A percentile compares a stretch with the other conserved stretches of the same genome.
These are phyloP conservation scores for Cataglyphis cursor DNA, from an alignment of 2,888 invertebrate species.

Conservation along the genomic window DNA sequence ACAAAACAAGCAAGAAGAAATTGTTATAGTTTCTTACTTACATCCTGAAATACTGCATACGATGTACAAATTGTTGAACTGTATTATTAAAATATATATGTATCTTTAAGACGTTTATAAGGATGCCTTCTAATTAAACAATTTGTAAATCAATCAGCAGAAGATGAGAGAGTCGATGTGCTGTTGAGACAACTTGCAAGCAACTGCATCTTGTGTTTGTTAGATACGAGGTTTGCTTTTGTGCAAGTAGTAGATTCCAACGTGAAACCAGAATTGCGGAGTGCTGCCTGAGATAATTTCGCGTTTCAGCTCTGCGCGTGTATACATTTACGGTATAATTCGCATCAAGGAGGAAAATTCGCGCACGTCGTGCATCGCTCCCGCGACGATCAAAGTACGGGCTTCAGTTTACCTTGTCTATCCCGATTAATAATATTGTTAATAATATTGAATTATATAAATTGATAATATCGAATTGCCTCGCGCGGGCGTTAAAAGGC, in stretches of 20 bases:
- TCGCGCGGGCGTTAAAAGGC: constrained; percentile 2
- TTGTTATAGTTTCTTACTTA: background rate
- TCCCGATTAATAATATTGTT: constrained; percentile 24
- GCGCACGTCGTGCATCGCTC: constrained; percentile 49
- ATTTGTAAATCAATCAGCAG: constrained; percentile 35
- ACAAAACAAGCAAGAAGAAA: background rate
- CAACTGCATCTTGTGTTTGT: constrained; percentile 27
- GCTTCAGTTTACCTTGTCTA: constrained; percentile 41
- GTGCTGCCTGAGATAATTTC: constrained; percentile 54
- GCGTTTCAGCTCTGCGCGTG: constrained; percentile 28
- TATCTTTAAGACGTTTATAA: background rate
- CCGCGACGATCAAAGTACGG: constrained; percentile 62
- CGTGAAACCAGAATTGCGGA: constrained; percentile 66
- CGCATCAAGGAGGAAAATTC: constrained; percentile 60
- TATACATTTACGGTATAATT: constrained; percentile 50
- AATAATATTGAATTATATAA: background rate
- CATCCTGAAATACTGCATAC: background rate
- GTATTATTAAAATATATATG: constrained; percentile 20
- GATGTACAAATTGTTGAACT: background rate
- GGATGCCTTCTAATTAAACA: constrained; percentile 17
- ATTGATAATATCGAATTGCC: background rate
- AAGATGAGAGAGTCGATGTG: constrained; percentile 16
- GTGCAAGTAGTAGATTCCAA: constrained; percentile 60
- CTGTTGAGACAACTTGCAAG: constrained; percentile 16
- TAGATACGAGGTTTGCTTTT: constrained; percentile 33